Conservation (phyloP, 1,140 invertebrate species). For the Sitodiplosis mosellana region DNA sequence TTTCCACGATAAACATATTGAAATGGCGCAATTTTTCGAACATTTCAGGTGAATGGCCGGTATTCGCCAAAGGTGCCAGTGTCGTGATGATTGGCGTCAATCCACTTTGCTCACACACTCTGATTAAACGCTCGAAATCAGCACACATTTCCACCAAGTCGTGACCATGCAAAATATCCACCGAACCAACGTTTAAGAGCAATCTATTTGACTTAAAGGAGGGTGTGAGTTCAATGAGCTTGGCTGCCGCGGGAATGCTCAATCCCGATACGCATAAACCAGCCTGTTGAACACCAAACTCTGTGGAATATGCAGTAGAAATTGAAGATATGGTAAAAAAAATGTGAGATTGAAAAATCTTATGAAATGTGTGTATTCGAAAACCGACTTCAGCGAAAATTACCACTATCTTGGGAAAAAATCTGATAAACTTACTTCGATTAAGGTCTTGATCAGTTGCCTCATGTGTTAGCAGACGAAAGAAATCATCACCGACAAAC, state of each 20-base stretch:
- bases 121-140: conserved; percentile 18
- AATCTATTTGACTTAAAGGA: conserved; percentile 10
- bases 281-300: conserved; percentile 9
- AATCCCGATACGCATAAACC: conserved; percentile 22
- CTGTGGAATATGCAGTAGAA: too few relatives aligned
- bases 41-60: conserved; percentile 10
- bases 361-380: too few relatives aligned
- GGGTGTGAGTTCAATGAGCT: conserved; percentile 8
- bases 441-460: too few relatives aligned
- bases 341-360: too few relatives aligned
- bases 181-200: conserved; percentile 23
- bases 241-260: conserved; percentile 15
- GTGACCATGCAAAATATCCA: conserved; percentile 18
- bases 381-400: too few relatives aligned
- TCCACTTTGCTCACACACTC: conserved; percentile 14
- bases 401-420: too few relatives aligned
- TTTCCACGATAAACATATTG: conserved; percentile 18
- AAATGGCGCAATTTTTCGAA: conserved; percentile 15
- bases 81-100: conserved; percentile 19
- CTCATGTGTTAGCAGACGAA: too few relatives aligned
- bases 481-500: too few relatives aligned
- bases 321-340: too few relatives aligned
- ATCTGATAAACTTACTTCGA: too few relatives aligned
- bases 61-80: conserved; percentile 21
- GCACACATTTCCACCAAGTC: conserved; percentile 20